phyloP scores from a whole-genome alignment of 2,797 vertebrate species.

The Malacoctenus gilli region DNA sequence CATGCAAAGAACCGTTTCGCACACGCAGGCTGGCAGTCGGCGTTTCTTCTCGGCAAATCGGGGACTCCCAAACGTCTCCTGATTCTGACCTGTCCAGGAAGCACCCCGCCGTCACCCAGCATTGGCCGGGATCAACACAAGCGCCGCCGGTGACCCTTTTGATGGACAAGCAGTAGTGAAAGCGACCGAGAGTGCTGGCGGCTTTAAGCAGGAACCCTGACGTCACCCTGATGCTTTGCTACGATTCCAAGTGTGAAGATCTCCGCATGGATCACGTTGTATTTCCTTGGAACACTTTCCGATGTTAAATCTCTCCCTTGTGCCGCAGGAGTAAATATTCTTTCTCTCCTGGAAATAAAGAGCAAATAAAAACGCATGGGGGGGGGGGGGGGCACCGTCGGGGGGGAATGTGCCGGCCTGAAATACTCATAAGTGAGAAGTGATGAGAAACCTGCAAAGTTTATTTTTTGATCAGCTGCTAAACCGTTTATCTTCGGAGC shows the following conservation, averaged over 20 bases:
- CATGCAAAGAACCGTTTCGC: constrained; percentile 37
- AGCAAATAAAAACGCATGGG: constrained; percentile 68
- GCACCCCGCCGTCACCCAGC: no score
- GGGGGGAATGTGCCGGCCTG: constrained; percentile 31
- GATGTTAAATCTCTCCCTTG: constrained; percentile 63
- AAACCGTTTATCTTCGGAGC: constrained; percentile 61
- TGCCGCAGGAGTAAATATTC: constrained; percentile 51
- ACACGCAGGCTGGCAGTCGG: no score
- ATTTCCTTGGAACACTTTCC: constrained; percentile 62
- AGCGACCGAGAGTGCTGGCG: no score
- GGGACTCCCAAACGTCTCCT: no score
- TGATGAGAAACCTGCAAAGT: constrained; percentile 42
- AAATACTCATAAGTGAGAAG: constrained; percentile 35
- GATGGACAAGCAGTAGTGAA: no score
- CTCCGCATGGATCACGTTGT: constrained; percentile 33
- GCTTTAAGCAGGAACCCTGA: no score
- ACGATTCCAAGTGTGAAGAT: constrained; percentile 28
- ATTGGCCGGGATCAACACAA: no score
- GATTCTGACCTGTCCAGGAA: no score
- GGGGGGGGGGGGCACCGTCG: constrained; percentile 35
- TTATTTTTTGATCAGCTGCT: constrained; percentile 56
- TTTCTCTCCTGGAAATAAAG: constrained; percentile 58
- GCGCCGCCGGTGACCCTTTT: no score
- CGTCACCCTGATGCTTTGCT: constrained; percentile 10
- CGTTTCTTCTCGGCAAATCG: no score